Base-by-base conservation (phyloP, 2,113 vertebrate genomes). In the Cebidichthys violaceus region DNA sequence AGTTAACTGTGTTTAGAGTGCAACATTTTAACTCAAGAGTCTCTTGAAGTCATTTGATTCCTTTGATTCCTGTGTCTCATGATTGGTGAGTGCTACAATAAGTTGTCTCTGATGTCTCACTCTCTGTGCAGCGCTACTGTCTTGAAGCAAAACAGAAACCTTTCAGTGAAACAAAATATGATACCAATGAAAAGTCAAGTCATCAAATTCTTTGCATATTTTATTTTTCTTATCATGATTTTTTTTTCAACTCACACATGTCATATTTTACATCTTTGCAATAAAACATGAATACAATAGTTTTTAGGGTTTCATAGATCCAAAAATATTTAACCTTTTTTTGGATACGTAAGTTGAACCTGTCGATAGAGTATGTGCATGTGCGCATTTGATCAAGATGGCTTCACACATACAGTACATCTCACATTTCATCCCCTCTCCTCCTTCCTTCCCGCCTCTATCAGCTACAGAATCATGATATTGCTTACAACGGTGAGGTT, bases 261-360 rank as follows among this genome's bases (percentile, higher is more conserved):
- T 98, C 96, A 96, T 99, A 98, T 97, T 98, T 99, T 98, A 99
- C 97, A 99, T 98, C 96, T 98, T 97, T 98, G 97, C 96, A 98
- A 97, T 97, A 98, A 99, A 99, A 99, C 97, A 97, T 97, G 97
- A 96, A 97, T 98, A 98, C 96, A 97, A 98, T 97, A 98, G 97
- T 97, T 97, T 96, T 96, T 96, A 97, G 96, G 96, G 96, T 98
- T 99, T 97, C 96, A 97, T 97, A 97, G 97, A 97, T 97, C 96
- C 96, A 98, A 99, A 95, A 99, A 99, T 99, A 97, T 97, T 96
- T 96, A 95, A 97, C 96, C 96, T 93, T 94, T 91, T 94, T 93
- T 94, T 94, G 91, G 92, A 93, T 94, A 91, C 90, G 88, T 90
- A 87, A 91, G 86, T 91, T 90, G 92, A 92, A 92, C 92, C 85